Conservation (phyloP, 2,888 invertebrate genomes). For the Nipponacmea schrenckii region DNA sequence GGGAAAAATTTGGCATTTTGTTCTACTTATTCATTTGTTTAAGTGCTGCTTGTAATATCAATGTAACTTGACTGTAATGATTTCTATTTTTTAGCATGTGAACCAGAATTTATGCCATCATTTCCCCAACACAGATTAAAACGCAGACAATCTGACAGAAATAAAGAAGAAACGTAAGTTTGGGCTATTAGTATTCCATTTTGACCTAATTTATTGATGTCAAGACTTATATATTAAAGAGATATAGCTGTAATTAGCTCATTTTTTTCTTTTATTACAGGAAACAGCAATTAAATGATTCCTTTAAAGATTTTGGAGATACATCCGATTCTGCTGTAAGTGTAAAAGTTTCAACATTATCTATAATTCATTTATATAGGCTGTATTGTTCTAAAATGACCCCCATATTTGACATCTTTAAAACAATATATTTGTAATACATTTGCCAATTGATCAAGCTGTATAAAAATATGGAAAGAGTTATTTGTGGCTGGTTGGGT, state of each 20-base stretch:
- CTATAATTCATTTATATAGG: neutral
- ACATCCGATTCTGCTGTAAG: slow-evolving; percentile 27
- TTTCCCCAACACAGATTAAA: slow-evolving; percentile 93
- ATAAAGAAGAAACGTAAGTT: slow-evolving; percentile 37
- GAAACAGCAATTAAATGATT: slow-evolving; percentile 24
- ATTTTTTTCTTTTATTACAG: slow-evolving; percentile 19
- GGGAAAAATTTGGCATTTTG: no score
- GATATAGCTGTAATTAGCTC: neutral
- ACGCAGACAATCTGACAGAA: slow-evolving; percentile 37
- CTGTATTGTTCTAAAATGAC: no score
- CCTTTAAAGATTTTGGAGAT: slow-evolving; percentile 42
- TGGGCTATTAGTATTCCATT: neutral
- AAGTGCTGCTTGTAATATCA: no score
- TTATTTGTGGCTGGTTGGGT: no score
- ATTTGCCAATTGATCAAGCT: no score
- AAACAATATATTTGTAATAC: no score
- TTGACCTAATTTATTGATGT: no score
- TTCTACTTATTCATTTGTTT: no score
- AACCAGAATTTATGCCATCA: slow-evolving; percentile 96
- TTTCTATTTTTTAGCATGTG: slow-evolving; percentile 78
- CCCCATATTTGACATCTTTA: no score
- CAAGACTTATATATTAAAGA: no score
- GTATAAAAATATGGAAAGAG: no score
- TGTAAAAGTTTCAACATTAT: neutral
- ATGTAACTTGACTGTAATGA: no score